phyloP scores from a whole-genome alignment of 2,888 invertebrate genomes.

The Lacanobia oleracea region DNA sequence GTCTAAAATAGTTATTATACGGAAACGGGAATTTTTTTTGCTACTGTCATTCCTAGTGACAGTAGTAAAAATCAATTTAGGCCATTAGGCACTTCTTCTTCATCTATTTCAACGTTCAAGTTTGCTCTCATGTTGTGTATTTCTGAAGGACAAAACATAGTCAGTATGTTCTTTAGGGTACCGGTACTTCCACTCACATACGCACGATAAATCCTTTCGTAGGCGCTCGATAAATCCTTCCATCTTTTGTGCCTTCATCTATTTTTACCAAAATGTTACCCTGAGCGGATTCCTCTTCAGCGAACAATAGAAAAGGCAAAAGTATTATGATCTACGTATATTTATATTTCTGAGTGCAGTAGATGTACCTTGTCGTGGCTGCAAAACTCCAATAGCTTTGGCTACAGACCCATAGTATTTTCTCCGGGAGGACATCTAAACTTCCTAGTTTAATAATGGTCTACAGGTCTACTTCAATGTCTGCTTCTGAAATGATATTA shows the following conservation, averaged over 20 bases:
- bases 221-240: slow-evolving; percentile 49
- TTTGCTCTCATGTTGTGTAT: background rate
- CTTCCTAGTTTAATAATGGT: no score
- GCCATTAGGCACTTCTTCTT: background rate
- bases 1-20: no score
- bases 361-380: background rate
- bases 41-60: no score
- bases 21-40: no score
- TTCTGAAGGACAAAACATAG: background rate
- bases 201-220: slow-evolving; percentile 42
- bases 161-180: background rate
- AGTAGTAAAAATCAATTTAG: no score
- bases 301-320: slow-evolving; percentile 47
- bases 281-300: slow-evolving; percentile 12
- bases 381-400: background rate
- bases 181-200: slow-evolving; percentile 32
- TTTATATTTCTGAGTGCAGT: background rate
- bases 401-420: background rate
- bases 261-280: slow-evolving; percentile 48
- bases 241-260: slow-evolving; percentile 53
- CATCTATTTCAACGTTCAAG: background rate
- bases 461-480: no score
- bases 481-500: no score
- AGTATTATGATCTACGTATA: slow-evolving; percentile 2
- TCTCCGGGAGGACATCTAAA: background rate